Base-by-base conservation (phyloP, 2,888 invertebrate genomes). In the Nemoura dubitans region DNA sequence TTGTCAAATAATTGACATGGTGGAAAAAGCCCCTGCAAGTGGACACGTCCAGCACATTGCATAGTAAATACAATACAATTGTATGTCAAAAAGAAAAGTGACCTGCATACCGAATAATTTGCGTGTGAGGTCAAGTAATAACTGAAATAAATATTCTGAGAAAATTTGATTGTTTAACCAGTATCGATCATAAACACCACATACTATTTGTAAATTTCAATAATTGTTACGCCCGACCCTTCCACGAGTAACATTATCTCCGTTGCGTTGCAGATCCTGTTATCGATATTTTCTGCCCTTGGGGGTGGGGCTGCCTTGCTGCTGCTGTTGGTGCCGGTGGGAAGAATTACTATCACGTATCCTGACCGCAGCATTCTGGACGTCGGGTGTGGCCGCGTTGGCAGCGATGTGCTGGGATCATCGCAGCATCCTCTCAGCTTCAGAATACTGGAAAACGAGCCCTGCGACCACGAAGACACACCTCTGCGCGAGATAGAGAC, bases 311-410 rank as follows among this genome's bases (percentile, higher is more conserved):
- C 95, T 5, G 94, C 95, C 0, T 91, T 96, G 84, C 92, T 96
- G 27, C 92, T 96, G 86, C 92, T 96, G 36, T 92, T 94, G 14
- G 95, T 96, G 76, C 96, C 96, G 0, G 94, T 95, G 6, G 96
- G 95, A 27, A 92, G 96, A 88, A 93, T 95, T 89, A 95, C 94
- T 0, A 92, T 95, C 81, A 93, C 93, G 16, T 95, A 94, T 89
- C 95, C 96, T 6, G 92, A 94, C 2, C 91, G 92, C 82, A 92
- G 94, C 25, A 93, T 95, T 88, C 91, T 96, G 89, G 92, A 94
- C 76, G 90, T 94, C 42, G 91, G 93, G 3, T 95, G 95, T 88
- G 78, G 88, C 89, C 16, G 89, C 89, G 76, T 26, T 82, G 86
- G 86, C 83, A 83, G 77, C 87, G 86, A 88, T 28, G 85, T 76